Evolutionary conservation across 2,797 vertebrate species (phyloP).

Genomic region (Liasis olivaceus): DNA sequence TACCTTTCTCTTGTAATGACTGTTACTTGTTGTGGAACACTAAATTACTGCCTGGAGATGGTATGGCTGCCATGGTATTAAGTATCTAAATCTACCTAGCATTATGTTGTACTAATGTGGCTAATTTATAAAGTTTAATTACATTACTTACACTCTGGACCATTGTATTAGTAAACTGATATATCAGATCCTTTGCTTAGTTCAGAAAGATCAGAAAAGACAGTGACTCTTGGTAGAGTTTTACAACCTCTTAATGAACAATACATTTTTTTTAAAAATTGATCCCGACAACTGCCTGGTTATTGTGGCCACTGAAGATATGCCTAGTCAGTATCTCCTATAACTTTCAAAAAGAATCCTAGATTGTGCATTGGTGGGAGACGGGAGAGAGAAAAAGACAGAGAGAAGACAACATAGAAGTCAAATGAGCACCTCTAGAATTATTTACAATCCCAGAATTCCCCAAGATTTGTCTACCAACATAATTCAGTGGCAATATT

Average conservation of each 20-base stretch:
- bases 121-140: neutral
- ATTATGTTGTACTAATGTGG: neutral
- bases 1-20: neutral
- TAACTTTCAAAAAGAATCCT: neutral
- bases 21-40: neutral
- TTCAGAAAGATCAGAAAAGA: neutral
- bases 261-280: neutral
- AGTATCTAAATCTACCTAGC: neutral
- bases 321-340: neutral
- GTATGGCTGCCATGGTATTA: neutral
- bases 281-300: neutral
- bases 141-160: neutral
- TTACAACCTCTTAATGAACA: neutral
- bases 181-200: neutral
- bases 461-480: neutral
- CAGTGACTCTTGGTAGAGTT: neutral
- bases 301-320: neutral
- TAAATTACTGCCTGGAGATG: neutral
- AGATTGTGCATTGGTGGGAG: neutral
- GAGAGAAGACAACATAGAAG: neutral
- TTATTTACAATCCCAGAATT: neutral
- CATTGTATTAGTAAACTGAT: neutral
- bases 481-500: neutral
- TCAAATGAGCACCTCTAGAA: neutral
- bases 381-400: neutral